These are phyloP conservation scores for Oxyscelio sp. DNA, from an alignment of 2,888 invertebrate species.

Conservation along the genomic window DNA sequence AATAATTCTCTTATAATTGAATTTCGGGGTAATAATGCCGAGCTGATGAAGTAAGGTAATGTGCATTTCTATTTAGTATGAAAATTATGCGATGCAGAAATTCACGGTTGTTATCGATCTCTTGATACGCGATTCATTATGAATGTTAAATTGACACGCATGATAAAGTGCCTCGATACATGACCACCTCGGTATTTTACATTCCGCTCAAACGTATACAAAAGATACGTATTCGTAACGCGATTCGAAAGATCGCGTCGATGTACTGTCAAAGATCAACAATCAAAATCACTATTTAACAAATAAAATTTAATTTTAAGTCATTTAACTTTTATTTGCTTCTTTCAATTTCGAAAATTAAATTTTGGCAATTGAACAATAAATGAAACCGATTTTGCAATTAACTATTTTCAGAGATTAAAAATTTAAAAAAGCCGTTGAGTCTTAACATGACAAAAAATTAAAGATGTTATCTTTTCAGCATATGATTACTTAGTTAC, in stretches of 20 bases:
- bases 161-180: conserved; percentile 54
- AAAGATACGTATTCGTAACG: conserved; percentile 36
- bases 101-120: conserved; percentile 61
- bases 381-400: no score
- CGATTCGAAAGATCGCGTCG: background rate
- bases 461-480: no score
- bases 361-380: no score
- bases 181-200: conserved; percentile 40
- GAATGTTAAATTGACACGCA: conserved; percentile 68
- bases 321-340: background rate
- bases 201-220: conserved; percentile 36
- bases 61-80: conserved; percentile 47
- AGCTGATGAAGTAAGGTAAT: conserved; percentile 47
- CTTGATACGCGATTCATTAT: conserved; percentile 59
- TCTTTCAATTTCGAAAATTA: no score
- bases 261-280: conserved; percentile 38
- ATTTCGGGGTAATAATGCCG: conserved; percentile 36
- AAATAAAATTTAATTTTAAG: background rate
- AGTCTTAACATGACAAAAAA: no score
- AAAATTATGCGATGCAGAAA: conserved; percentile 59
- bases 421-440: no score
- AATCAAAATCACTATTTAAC: conserved; percentile 6
- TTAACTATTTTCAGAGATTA: no score
- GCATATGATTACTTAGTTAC: no score
- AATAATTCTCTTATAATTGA: conserved; percentile 44